Base-by-base conservation (phyloP, 1,140 invertebrate species). In the Ceratina calcarata region DNA sequence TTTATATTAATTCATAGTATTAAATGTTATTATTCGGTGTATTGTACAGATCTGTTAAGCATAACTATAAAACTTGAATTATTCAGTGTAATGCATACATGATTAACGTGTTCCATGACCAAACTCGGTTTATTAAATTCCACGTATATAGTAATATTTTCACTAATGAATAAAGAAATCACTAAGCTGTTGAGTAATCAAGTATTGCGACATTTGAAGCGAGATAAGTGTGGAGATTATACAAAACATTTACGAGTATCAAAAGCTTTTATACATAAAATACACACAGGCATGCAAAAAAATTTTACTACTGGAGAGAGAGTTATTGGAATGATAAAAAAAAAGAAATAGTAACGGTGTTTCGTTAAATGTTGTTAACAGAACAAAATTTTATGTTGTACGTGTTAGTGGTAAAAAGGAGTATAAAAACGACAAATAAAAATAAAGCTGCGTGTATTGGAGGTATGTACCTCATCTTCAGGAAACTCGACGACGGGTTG, bases 401-500 rank as follows among this genome's bases (percentile, higher is more conserved):
- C 10, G 15, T 65, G 58, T 73, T 45, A 75, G 32, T 71, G 72
- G 57, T n/a, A 71, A 24, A 67, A 72, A 64, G 66, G 6, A 51
- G 6, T 15, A 55, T 58, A 49, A 53, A 74, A 20, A 20, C 15
- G 62, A 71, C 20, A n/a, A 62, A 82, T 73, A 68, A 69, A 87
- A 87, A 82, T 58, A 87, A 90, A 89, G 86, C 81, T 87, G 68
- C 83, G 85, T 80, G 76, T 89, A 90, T 76, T 84, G 72, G 88
- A 89, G 88, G 86, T 83, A 90, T 88, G 88, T 95, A 95, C 95
- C 94, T 96, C 95, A 91, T 96, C 96, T 88, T 96, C 95, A 90
- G 96, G 94, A 91, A 96, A 96, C 93, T 97, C 96, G 86, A 97
- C 94, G 88, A 96, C 94, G 80, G 96, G 94, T 93, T 96, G 95